Percentiles rank a stretch among this genome's conserved stretches.
Evolutionary conservation across 2,113 vertebrate species (phyloP).

Genomic region (Cephalopterus ornatus): DNA sequence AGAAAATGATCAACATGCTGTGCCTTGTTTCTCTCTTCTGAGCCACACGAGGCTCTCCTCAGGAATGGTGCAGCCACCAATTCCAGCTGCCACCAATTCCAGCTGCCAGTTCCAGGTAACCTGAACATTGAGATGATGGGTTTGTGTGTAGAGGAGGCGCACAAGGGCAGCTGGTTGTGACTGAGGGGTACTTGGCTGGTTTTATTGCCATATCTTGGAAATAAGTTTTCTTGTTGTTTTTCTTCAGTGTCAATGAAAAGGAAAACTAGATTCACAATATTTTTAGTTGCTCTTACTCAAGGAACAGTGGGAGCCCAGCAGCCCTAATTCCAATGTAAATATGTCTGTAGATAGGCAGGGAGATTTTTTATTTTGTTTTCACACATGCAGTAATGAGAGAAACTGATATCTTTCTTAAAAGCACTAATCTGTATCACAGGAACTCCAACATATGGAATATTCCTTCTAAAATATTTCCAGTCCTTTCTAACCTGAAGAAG

Average conservation of each 20-base stretch:
- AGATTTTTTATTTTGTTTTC: background rate
- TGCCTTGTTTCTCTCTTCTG: background rate
- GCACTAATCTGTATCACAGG: background rate
- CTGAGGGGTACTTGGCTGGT: background rate
- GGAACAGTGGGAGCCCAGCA: background rate
- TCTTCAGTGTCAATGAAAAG: background rate
- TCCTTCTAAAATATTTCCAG: background rate
- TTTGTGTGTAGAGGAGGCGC: background rate
- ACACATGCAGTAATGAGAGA: background rate
- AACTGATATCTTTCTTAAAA: background rate
- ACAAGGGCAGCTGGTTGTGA: background rate
- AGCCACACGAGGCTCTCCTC: fast-evolving
- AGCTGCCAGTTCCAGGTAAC: background rate
- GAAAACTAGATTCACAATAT: background rate
- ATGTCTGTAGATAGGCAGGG: background rate
- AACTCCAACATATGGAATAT: background rate
- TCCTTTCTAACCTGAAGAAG: background rate
- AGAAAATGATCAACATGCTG: background rate
- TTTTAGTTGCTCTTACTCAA: background rate
- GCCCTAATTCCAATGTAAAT: background rate
- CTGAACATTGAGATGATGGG: background rate
- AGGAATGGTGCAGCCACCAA: background rate
- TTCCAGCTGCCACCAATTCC: too few species aligned
- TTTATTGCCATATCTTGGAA: background rate
- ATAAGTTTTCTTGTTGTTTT: background rate